Evolutionary conservation across 2,888 invertebrate species (phyloP).

Genomic region (Trichopoda pennipes): DNA sequence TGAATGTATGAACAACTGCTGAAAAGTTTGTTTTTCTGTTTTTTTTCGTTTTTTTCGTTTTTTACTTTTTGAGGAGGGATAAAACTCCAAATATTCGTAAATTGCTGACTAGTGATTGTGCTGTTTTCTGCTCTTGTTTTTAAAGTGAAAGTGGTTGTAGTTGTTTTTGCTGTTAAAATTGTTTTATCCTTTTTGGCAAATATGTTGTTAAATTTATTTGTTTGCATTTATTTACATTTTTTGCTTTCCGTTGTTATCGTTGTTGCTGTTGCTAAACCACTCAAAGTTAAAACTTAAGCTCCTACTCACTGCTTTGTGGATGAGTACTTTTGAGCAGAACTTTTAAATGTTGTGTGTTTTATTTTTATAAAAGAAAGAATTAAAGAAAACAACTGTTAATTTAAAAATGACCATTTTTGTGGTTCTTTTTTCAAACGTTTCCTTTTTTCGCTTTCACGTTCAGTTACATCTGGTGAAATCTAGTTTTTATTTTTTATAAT

Average conservation of each 20-base stretch:
- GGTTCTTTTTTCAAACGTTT: background rate
- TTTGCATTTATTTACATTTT: background rate
- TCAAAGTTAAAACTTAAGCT: constrained; percentile 19
- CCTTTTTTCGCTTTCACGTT: background rate
- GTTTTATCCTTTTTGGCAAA: constrained; percentile 42
- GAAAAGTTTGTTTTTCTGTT: too few species aligned
- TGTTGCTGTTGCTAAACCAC: constrained; percentile 10
- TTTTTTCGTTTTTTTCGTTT: too few species aligned
- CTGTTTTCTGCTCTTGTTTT: background rate
- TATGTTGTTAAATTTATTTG: constrained; percentile 14
- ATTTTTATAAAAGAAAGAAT: background rate
- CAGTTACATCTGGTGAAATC: too few species aligned
- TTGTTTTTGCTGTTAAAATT: constrained; percentile 10
- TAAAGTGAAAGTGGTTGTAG: background rate
- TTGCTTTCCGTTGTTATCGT: background rate
- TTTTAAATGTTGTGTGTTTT: background rate
- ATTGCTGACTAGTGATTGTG: constrained; percentile 38
- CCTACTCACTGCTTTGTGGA: constrained; percentile 5
- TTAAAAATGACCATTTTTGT: constrained; percentile 48
- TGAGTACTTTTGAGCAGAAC: background rate
- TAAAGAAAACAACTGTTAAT: constrained; percentile 15
- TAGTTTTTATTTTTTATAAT: too few species aligned
- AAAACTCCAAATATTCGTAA: background rate
- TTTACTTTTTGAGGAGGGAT: too few species aligned
- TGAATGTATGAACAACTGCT: too few species aligned